Evolutionary conservation across 2,113 vertebrate genomes (phyloP), one percentile per base, ranked within the genome.

Genomic region (Lampris incognitus): DNA sequence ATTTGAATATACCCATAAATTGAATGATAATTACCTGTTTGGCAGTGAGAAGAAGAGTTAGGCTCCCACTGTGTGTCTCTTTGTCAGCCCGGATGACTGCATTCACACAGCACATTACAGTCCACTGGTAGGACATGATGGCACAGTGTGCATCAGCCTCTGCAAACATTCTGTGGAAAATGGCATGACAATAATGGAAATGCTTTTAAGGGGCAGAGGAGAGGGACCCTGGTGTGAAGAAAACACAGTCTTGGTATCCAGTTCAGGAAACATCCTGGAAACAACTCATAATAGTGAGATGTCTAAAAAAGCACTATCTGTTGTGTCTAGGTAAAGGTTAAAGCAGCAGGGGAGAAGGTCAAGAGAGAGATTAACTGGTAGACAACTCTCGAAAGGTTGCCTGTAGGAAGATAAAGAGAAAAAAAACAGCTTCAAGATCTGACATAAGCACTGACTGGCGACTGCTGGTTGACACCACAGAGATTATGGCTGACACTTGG

Each of bases 11-110:
- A 78, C 11, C 74, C 84, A 81, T 69, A 79, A 72, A 72, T 57
- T 79, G 88, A 88, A 84, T 85, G 82, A 91, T 92, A 91, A 91
- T 92, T 91, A 90, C 84, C 87, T 88, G 85, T 85, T 86, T 81
- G 88, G 81, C 66, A 78, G 71, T n/a, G 78, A 84, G 83, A 74
- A 86, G 85, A 81, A 46, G 74, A 81, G 24, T 24, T 9, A 0
- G 42, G 60, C 74, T 87, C 87, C 87, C 85, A 66, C 77, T 84
- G 88, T 74, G 78, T 68, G 69, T 71, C 63, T 78, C 44, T 85
- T 74, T 85, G 61, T 88, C 70, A 71, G 69, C 46, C 42, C 41
- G 77, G 85, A 81, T 90, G 82, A 86, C 71, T 66, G 74, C 71
- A 51, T 81, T 72, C 75, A 75, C 79, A 73, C 75, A 65, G 76